phyloP scores from a whole-genome alignment of 2,888 invertebrate genomes.

The Protodeltote pygarga region DNA sequence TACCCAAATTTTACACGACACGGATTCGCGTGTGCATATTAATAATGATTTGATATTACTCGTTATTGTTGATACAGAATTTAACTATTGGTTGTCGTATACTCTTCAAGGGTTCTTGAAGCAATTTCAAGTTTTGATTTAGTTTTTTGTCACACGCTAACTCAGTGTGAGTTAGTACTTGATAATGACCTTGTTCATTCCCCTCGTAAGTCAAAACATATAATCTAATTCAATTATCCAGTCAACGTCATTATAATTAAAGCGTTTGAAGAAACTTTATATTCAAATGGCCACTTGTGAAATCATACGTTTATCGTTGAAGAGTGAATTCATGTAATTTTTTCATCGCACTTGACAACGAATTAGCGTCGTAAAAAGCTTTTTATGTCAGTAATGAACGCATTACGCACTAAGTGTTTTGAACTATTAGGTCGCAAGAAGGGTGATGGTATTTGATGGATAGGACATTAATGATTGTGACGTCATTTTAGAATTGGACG shows the following conservation, averaged over 20 bases:
- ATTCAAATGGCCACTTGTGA: constrained; percentile 21
- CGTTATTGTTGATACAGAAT: too few relatives aligned
- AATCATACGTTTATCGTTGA: background rate
- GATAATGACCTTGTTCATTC: constrained; percentile 1
- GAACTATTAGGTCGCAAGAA: background rate
- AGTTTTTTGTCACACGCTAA: too few relatives aligned
- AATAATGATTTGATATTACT: too few relatives aligned
- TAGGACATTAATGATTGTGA: background rate
- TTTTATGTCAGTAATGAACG: constrained; percentile 29
- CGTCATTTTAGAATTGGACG: too few relatives aligned
- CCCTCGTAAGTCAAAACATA: constrained; percentile 30
- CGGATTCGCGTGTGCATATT: too few relatives aligned
- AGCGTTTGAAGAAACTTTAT: constrained; percentile 25
- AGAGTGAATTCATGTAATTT: constrained; percentile 16
- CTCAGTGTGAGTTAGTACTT: background rate
- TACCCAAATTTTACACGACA: too few relatives aligned
- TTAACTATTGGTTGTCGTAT: too few relatives aligned
- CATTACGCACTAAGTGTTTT: constrained; percentile 16
- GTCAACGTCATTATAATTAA: constrained; percentile 22
- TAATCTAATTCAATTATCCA: constrained; percentile 37
- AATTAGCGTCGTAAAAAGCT: constrained; percentile 35
- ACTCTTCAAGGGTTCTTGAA: too few relatives aligned
- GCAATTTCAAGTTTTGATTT: too few relatives aligned
- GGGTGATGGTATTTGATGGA: constrained; percentile 2
- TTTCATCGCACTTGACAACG: constrained; percentile 24